Conservation (phyloP, 2,113 vertebrate genomes). For the Pan troglodytes region DNA sequence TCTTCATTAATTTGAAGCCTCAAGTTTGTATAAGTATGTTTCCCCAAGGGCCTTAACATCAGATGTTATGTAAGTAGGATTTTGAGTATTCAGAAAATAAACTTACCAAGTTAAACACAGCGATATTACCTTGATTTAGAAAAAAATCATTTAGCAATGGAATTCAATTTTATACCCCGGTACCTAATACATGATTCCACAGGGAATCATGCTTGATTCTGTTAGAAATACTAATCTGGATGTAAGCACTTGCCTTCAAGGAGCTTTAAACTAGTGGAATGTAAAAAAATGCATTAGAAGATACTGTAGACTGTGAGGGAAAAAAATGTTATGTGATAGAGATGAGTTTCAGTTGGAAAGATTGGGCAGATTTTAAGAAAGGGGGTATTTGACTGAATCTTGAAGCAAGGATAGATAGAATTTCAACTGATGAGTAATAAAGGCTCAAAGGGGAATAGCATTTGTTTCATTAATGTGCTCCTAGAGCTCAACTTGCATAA, state of each 20-base stretch:
- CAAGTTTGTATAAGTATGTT: neutral
- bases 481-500: neutral
- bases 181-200: neutral
- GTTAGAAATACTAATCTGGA: neutral
- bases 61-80: neutral
- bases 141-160: neutral
- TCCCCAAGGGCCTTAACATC: neutral
- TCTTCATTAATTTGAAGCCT: neutral
- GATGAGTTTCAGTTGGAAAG: neutral
- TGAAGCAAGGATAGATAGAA: neutral
- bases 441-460: neutral
- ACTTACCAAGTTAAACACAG: neutral
- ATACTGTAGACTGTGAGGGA: neutral
- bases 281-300: neutral
- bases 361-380: neutral
- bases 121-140: neutral
- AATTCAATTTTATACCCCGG: neutral
- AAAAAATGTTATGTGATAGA: neutral
- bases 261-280: neutral
- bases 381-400: neutral
- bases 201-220: neutral
- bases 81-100: neutral
- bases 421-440: slow-evolving; percentile 19
- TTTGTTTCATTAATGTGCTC: neutral
- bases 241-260: neutral